Evolutionary conservation across 2,888 invertebrate species (phyloP), one percentile per base, ranked within the genome.

Genomic region (Dorcus hopei): DNA sequence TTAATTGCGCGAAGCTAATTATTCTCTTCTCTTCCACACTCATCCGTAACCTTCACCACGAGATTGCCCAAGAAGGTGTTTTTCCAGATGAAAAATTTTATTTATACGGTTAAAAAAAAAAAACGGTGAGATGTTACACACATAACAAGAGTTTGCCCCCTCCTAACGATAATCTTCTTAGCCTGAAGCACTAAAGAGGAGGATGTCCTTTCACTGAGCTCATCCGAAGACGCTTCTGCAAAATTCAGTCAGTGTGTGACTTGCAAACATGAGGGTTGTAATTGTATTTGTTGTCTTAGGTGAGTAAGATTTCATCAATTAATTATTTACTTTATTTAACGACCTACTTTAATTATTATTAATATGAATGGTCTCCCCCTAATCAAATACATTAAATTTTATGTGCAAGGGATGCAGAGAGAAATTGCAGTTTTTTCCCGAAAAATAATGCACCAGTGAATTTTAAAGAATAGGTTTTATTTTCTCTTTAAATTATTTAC

Each of bases 221-320:
- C 69, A 68, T 73, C 74, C 72, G 68, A 67, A 73, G 72, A 72
- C 72, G 66, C 61, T 63, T 66, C 65, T 65, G 64, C 58, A 53
- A 59, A 62, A 66, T 71, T 74, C 72, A 73, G 72, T 75, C 72
- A 71, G 71, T 67, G 66, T 67, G 66, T 70, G 71, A 71, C 74
- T 72, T 69, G 69, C 71, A 70, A 72, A 70, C 70, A 77, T 77
- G 77, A 74, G 71, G 73, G 72, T 74, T 76, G 74, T 72, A 70
- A 72, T 74, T 76, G 72, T 73, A 64, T 72, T 76, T 67, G 69
- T 77, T 68, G 65, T 76, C 63, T 63, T 77, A 72, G 77, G 77
- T 77, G 73, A 77, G 77, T 77, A 71, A 51, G 7, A 33, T 33
- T 33, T 33, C 5, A 33, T 33, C 3, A 33, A 6, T 33, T 33